These are phyloP conservation scores for Aphis craccivora DNA, from an alignment of 1,140 invertebrate genomes.

Conservation along the genomic window DNA sequence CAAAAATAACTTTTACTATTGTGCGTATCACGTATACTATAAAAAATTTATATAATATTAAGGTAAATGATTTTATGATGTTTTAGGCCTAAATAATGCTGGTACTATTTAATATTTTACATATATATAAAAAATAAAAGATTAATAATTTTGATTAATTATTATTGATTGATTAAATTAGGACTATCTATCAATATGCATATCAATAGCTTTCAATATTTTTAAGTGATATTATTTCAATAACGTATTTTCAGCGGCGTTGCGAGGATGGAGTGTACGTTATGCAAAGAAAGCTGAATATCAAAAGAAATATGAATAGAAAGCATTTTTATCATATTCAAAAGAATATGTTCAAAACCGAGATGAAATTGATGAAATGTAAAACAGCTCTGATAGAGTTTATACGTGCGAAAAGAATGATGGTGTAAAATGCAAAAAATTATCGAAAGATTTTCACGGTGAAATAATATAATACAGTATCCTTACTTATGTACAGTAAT, in stretches of 20 bases:
- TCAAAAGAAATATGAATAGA: constrained; percentile 20
- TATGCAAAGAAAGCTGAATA: not conserved
- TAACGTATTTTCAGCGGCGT: not conserved
- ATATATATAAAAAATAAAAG: too few species aligned
- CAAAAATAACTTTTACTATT: not conserved
- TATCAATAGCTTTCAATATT: not conserved
- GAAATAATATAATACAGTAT: constrained; percentile 4
- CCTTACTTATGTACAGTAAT: not conserved
- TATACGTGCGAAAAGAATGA: not conserved
- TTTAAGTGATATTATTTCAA: constrained; percentile 2
- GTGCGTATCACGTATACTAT: too few species aligned
- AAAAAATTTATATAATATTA: not conserved
- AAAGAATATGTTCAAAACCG: not conserved
- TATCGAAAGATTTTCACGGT: not conserved
- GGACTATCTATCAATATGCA: not conserved
- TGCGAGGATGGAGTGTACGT: not conserved
- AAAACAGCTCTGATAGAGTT: constrained; percentile 1
- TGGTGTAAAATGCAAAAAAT: constrained; percentile 10
- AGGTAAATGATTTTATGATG: not conserved
- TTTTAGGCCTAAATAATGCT: too few species aligned
- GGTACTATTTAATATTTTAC: too few species aligned
- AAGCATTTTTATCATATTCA: not conserved
- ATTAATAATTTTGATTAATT: not conserved
- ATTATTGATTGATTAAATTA: constrained; percentile 13
- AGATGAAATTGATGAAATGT: constrained; percentile 22